Conservation (phyloP, 2,113 vertebrate genomes). For the Pelusios castaneus region DNA sequence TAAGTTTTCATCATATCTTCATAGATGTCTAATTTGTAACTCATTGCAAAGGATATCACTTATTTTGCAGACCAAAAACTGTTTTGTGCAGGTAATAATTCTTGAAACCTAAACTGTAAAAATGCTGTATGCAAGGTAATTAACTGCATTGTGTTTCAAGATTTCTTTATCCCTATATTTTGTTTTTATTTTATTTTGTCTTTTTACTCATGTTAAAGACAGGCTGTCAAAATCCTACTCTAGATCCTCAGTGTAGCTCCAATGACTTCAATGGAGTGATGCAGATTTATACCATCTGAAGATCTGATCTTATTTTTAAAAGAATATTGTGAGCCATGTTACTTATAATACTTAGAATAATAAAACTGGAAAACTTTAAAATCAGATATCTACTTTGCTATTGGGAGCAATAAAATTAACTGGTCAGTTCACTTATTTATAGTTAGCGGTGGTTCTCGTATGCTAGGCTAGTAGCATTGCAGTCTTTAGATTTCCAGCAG, state of each 20-base stretch:
- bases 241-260: background rate
- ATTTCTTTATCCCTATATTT: background rate
- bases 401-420: background rate
- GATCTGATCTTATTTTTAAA: background rate
- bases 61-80: background rate
- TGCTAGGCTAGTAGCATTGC: background rate
- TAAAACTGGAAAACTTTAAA: background rate
- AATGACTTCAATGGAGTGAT: background rate
- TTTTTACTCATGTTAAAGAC: background rate
- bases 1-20: background rate
- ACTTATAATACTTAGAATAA: background rate
- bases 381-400: background rate
- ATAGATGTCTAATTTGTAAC: rapidly evolving
- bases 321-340: background rate
- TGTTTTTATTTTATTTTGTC: rapidly evolving
- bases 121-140: background rate
- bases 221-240: background rate
- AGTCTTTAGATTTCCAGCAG: background rate
- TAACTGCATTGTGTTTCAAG: background rate
- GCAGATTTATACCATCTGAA: background rate
- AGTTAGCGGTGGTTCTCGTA: background rate
- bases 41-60: background rate
- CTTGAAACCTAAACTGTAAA: background rate
- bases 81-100: background rate
- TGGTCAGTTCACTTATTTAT: background rate